These are phyloP conservation scores for Arizona elegans DNA, from an alignment of 2,113 vertebrate species.

Conservation along the genomic window DNA sequence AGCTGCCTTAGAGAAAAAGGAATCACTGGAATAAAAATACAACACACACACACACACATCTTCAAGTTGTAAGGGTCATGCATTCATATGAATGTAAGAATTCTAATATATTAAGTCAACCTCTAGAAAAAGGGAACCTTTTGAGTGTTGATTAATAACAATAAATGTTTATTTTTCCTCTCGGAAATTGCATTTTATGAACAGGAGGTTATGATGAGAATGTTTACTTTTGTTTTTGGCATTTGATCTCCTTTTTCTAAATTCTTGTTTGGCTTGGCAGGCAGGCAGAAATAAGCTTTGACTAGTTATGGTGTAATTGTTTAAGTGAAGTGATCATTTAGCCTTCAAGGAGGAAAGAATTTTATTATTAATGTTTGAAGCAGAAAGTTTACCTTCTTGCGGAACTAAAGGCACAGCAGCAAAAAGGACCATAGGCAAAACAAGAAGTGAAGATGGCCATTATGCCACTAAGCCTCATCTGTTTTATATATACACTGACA, in stretches of 20 bases:
- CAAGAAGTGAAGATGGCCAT: background rate
- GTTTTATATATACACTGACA: background rate
- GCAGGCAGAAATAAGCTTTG: background rate
- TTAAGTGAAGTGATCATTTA: conserved; percentile 14
- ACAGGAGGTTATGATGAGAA: background rate
- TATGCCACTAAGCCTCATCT: background rate
- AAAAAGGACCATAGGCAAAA: background rate
- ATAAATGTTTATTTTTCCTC: background rate
- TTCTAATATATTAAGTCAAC: background rate
- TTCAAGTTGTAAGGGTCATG: background rate
- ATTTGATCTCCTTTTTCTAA: background rate
- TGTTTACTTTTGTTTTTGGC: background rate
- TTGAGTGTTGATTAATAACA: background rate
- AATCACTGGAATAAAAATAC: background rate
- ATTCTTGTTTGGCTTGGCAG: background rate
- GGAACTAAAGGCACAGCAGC: background rate
- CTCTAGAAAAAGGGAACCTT: background rate
- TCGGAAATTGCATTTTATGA: conserved; percentile 12
- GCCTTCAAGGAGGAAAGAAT: background rate
- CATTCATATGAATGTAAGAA: background rate
- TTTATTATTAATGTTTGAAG: background rate
- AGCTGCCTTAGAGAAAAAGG: background rate
- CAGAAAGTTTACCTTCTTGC: background rate
- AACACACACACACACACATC: background rate
- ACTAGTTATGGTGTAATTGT: background rate